phyloP scores from a whole-genome alignment of 2,888 invertebrate genomes.

The Eilema griseolum region DNA sequence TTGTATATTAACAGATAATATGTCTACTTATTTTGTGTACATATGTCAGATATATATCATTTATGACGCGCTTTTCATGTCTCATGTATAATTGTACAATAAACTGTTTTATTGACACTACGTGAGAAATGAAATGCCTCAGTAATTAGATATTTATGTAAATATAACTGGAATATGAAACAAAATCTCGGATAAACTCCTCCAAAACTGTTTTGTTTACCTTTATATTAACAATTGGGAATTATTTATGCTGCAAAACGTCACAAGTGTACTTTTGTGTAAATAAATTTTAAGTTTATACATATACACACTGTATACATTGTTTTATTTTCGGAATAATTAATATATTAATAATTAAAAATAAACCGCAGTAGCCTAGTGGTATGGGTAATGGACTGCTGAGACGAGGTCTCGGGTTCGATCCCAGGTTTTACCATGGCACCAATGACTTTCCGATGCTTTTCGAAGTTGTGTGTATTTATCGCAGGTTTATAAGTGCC shows the following conservation, averaged over 20 bases:
- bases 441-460: too few species aligned
- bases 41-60: slow-evolving; percentile 49
- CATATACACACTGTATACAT: slow-evolving; percentile 82
- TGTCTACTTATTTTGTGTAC: slow-evolving; percentile 52
- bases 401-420: too few species aligned
- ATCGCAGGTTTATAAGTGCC: too few species aligned
- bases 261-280: slow-evolving; percentile 86
- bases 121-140: slow-evolving; percentile 46
- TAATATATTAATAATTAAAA: too few species aligned
- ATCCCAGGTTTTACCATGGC: too few species aligned
- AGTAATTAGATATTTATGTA: slow-evolving; percentile 46
- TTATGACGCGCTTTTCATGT: slow-evolving; percentile 50
- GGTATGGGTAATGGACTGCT: too few species aligned
- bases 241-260: slow-evolving; percentile 74
- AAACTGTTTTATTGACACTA: slow-evolving; percentile 23
- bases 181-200: slow-evolving; percentile 48
- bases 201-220: slow-evolving; percentile 38
- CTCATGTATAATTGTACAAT: slow-evolving; percentile 44
- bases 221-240: slow-evolving; percentile 31
- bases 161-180: slow-evolving; percentile 46
- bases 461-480: too few species aligned
- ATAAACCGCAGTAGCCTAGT: too few species aligned
- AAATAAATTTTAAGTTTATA: slow-evolving; percentile 86
- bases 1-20: slow-evolving; percentile 64
- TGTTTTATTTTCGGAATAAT: slow-evolving; percentile 63